Evolutionary conservation across 23 tunicate species (phyloP), one percentile per base, ranked within the genome.

Genomic region (Phallusia fumigata): DNA sequence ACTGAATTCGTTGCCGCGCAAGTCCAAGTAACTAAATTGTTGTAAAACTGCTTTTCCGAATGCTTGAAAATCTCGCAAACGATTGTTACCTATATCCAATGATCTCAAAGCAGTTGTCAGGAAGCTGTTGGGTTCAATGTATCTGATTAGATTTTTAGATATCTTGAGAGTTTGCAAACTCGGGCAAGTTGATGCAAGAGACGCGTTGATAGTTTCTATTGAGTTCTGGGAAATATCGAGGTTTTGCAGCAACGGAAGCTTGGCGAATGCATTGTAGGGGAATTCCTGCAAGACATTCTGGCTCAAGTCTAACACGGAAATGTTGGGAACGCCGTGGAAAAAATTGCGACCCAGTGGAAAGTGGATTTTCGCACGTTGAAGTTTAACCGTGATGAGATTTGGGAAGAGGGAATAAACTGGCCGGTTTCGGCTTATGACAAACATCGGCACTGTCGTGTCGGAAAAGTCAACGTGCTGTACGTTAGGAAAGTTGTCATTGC

Each of bases 201-300:
- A 19, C 1, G 47, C 49, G 36, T 69, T 35, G 5, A 83, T 12
- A 12, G 22, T 35, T 50, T 75, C 80, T 40, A 83, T 83, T 30
- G 45, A 26, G 75, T 83, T 83, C 44, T 74, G 33, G 0, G 86
- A 83, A 24, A 83, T 30, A 83, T 83, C 86, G 15, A 83, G 49
- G 45, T 73, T 2, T 28, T 26, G 22, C 36, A 83, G 30, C 0
- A 31, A 3, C 2, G 69, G 65, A 35, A 83, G n/a, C 40, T 24
- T 19, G 18, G 30, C 35, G 65, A 83, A 16, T 1, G 86, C 86
- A 19, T 16, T 30, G 35, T 74, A 31, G 0, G 86, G 86, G 44
- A 83, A 83, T 11, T 74, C 72, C 31, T 74, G 44, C 36, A 83
- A 31, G 33, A 74, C 31, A 74, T 73, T 53, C 18, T 83, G 49